Evolutionary conservation across 2,888 invertebrate genomes (phyloP), one percentile per base, ranked within the genome.

Genomic region (Pocota personata): DNA sequence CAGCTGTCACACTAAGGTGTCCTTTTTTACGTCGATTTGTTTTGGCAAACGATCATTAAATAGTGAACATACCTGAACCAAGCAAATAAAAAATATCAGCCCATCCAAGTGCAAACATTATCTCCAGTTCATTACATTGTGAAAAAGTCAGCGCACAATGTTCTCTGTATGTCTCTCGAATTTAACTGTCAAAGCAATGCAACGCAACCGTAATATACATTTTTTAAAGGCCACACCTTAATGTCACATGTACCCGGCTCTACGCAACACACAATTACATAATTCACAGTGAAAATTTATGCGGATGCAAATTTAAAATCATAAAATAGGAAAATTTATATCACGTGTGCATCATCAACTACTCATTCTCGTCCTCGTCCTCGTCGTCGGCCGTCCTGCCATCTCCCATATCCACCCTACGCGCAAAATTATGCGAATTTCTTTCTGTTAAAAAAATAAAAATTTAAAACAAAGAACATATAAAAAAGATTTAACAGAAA

Each of bases 261-360:
- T 7, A 10, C 27, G 16, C 60, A 52, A 10, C 27, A 24, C 60
- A 52, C 73, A 52, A 78, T 80, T 69, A 66, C 75, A 84, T 84
- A 80, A 84, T 76, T 76, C 84, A 55, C 80, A 69, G 71, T 80
- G 71, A 66, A 84, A 84, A 84, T 80, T 84, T 80, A 80, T 86
- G 82, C 76, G 86, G 62, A 86, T 86, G 86, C 86, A 86, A 86
- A 86, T 86, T 86, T 86, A 77, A 86, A 82, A 72, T 82, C 82
- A 86, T 86, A 86, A 86, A 86, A 86, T 72, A 82, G 60, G 52
- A 77, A 60, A 82, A 72, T 86, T 86, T 82, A 86, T 86, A 86
- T 77, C 77, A 86, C 86, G 82, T 86, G 82, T 86, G 86, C 86
- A 86, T 72, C 86, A 71, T 86, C 82, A 86, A 77, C 82, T 82